Evolutionary conservation across 2,113 vertebrate species (phyloP).

Genomic region (Grallaria varia): DNA sequence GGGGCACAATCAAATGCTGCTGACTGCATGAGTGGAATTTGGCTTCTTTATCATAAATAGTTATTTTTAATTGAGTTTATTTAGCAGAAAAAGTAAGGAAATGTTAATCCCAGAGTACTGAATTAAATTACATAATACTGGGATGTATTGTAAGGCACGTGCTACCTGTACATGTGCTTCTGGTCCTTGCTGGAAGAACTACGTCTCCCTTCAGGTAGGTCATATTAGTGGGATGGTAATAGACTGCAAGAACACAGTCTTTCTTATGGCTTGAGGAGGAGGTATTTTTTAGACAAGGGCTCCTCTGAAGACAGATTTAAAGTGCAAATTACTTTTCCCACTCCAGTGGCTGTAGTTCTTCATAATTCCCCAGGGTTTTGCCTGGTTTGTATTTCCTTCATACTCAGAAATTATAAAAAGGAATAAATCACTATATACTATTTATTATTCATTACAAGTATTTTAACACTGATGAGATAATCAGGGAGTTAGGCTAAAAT

Average conservation of each 20-base stretch:
- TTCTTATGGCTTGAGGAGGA: not conserved
- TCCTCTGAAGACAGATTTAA: not conserved
- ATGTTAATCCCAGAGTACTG: not conserved
- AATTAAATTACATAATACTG: not conserved
- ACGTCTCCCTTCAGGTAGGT: not conserved
- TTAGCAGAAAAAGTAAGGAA: not conserved
- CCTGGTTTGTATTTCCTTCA: not conserved
- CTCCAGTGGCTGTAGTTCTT: not conserved
- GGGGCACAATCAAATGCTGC: not conserved
- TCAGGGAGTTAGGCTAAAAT: not conserved
- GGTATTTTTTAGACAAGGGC: not conserved
- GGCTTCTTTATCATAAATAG: not conserved
- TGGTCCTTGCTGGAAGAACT: not conserved
- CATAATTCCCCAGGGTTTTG: not conserved
- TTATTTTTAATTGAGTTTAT: not conserved
- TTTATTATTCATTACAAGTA: not conserved
- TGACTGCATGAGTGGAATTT: not conserved
- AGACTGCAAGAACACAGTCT: not conserved
- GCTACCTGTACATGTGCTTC: not conserved
- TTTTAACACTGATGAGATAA: not conserved
- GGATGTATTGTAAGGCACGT: not conserved
- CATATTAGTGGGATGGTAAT: not conserved
- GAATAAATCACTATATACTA: not conserved
- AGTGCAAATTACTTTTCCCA: not conserved
- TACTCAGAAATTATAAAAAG: not conserved